These are phyloP conservation scores for Conchocele bisecta DNA, from an alignment of 2,888 invertebrate genomes.

Conservation along the genomic window DNA sequence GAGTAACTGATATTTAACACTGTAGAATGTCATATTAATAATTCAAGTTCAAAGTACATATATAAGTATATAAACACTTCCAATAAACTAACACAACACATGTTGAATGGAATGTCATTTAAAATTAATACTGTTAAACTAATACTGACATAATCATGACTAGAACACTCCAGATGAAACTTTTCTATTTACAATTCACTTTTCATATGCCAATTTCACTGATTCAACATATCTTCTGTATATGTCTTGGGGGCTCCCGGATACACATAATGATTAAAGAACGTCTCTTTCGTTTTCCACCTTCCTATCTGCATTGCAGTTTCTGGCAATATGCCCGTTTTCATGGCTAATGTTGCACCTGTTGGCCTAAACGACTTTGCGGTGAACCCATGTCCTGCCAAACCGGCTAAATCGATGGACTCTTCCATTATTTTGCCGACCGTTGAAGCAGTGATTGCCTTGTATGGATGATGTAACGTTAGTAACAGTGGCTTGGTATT, in stretches of 20 bases:
- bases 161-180: too few relatives aligned
- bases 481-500: neutral
- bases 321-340: neutral
- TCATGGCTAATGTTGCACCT: neutral
- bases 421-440: conserved; percentile 9
- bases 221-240: conserved; percentile 1
- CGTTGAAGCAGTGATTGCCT: conserved; percentile 1
- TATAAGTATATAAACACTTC: too few relatives aligned
- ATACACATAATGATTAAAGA: conserved; percentile 17
- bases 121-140: too few relatives aligned
- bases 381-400: neutral
- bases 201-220: too few relatives aligned
- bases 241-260: neutral
- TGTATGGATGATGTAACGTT: neutral
- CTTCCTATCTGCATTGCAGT: conserved; percentile 7
- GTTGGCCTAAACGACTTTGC: conserved; percentile 13
- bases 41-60: too few relatives aligned
- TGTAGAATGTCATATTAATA: too few relatives aligned
- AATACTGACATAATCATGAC: too few relatives aligned
- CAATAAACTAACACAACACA: too few relatives aligned
- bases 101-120: too few relatives aligned
- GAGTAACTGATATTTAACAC: too few relatives aligned
- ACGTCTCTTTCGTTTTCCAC: conserved; percentile 5
- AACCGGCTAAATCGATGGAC: neutral
- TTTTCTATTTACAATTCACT: too few relatives aligned